Evolutionary conservation across 2,888 invertebrate genomes (phyloP), one percentile per base, ranked within the genome.

Genomic region (Temnothorax unifasciatus): DNA sequence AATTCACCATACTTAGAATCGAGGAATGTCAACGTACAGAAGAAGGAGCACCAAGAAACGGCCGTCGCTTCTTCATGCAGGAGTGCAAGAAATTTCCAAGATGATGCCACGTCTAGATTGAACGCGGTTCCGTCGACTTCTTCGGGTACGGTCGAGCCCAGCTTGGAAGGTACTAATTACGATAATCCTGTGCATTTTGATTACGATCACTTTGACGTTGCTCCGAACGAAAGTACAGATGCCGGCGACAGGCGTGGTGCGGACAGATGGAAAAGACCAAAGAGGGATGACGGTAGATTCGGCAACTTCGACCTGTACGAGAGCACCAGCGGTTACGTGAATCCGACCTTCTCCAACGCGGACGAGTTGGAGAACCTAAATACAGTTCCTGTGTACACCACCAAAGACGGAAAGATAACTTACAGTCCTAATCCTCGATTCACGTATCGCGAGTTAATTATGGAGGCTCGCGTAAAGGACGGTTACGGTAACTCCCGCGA

Each of bases 371-470:
- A 93, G 54, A 90, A 94, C 85, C 87, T 94, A 61, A 93, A 94
- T 73, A 90, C 92, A 75, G 94, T 95, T 87, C 94, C 95, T 83
- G 92, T 94, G 66, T 95, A 94, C 81, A 94, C 93, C 74, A 95
- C 95, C 44, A 94, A 94, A 89, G 95, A 95, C 79, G 95, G 95
- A 44, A 95, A 94, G 87, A 94, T 95, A 77, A 94, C 92, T 6
- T 95, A 94, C 85, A 95, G 95, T 79, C 94, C 94, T 3, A 95
- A 95, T 87, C 92, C 93, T 13, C 93, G 90, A 82, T 94, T 92
- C 59, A 94, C 94, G 0, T 93, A 94, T 81, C 91, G 93, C 21
- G 91, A 92, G 11, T 83, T 94, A 25, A 90, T 94, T 50, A 90
- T 92, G 83, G 94, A 95, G 77, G 91, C 92, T n/a, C 90, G 92